phyloP scores from a whole-genome alignment of 53 echinoderm and acorn worm genomes.

The Paelopatides confundens region DNA sequence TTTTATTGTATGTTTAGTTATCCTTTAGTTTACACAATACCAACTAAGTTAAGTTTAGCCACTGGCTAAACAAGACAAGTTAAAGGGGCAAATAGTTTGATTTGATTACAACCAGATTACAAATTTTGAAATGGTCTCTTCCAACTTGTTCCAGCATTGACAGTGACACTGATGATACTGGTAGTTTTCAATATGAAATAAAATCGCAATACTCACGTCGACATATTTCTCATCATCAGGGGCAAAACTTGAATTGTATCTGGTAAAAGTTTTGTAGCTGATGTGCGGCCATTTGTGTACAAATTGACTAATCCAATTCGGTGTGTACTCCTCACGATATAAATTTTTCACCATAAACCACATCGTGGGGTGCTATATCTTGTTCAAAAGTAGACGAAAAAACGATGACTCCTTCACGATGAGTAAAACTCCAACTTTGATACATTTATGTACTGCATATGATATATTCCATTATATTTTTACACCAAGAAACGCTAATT shows the following conservation, averaged over 20 bases:
- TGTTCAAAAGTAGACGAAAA: background rate
- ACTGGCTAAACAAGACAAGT: too few relatives aligned
- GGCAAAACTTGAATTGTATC: conserved; percentile 19
- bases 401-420: background rate
- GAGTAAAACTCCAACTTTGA: background rate
- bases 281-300: conserved; percentile 61
- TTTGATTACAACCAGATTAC: too few relatives aligned
- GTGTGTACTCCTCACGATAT: conserved; percentile 51
- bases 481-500: too few relatives aligned
- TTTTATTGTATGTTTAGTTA: too few relatives aligned
- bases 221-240: conserved; percentile 26
- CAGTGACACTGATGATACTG: too few relatives aligned
- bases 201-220: conserved; percentile 12
- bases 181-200: too few relatives aligned
- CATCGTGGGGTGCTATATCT: conserved; percentile 25
- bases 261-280: conserved; percentile 44
- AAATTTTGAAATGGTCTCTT: too few relatives aligned
- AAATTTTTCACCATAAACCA: conserved; percentile 52
- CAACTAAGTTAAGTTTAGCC: too few relatives aligned
- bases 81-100: too few relatives aligned
- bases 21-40: too few relatives aligned
- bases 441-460: background rate
- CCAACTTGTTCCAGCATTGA: too few relatives aligned
- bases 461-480: background rate
- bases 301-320: conserved; percentile 53